Base-by-base conservation (phyloP, 2,113 vertebrate genomes). In the Megaleporinus macrocephalus region DNA sequence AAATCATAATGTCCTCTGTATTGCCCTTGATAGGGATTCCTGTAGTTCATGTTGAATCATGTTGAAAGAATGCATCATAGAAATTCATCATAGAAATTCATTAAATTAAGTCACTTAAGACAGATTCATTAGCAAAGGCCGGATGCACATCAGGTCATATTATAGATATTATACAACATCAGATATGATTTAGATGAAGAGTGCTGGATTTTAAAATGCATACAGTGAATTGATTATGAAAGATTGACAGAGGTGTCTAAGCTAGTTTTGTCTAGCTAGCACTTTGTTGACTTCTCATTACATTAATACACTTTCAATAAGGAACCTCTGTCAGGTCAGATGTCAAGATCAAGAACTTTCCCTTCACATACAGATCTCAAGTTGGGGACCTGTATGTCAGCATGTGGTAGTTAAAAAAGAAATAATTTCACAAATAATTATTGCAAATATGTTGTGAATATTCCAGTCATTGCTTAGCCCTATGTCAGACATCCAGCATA, bases 141-240 rank as follows among this genome's bases (percentile, higher is more conserved):
- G 51, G 11, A 55, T 20, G 51, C 16, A 55, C 12, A 13, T 49
- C 47, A 49, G 36, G 36, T 4, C 36, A 36, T 3, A 36, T n/a
- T n/a, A n/a, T n/a, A n/a, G n/a, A n/a, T n/a, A n/a, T 44, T 44
- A 44, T 10, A 44, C 3, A 20, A 4, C 76, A 86, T 49, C 53
- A 55, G 33, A 66, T 11, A 53, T 53, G 51, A 88, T 84, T 79
- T 76, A 78, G 74, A 49, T 83, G n/a, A 22, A 22, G 2, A 22
- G 18, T 22, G 53, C 20, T 7, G 1, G 53, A 22, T 22, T 55
- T 55, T 20, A 51, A 51, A 51, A 51, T 51, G 49, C 16, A 18
- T 75, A 84, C 68, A 86, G 79, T 83, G 20, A 78, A 89, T 86
- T 82, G 85, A 86, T 88, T 87, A 90, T 80, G 73, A 71, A 86